Percentiles rank a stretch among this genome's conserved stretches.
Evolutionary conservation across 1,140 invertebrate species (phyloP).

Genomic region (Asbolus verrucosus): DNA sequence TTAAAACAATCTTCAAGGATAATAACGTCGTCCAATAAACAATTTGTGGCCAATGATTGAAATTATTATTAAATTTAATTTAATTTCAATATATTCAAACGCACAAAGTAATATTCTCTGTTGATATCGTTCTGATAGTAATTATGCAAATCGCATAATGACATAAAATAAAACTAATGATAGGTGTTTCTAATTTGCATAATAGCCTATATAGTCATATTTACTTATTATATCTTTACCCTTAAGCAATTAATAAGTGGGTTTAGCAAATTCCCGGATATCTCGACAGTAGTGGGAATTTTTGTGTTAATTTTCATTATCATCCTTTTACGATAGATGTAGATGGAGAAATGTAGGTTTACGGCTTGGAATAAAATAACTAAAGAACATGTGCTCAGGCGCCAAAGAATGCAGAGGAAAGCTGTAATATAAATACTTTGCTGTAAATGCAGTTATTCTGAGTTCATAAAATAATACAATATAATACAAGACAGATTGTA

Average conservation of each 20-base stretch:
- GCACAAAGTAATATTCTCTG: neutral
- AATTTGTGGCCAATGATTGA: too few species aligned
- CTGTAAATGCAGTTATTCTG: too few species aligned
- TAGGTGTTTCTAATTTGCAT: conserved; percentile 16
- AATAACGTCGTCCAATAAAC: too few species aligned
- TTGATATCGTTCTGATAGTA: conserved; percentile 7
- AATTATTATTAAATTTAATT: too few species aligned
- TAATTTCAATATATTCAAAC: neutral
- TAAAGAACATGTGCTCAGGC: neutral
- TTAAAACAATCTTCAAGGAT: too few species aligned
- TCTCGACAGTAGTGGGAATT: neutral
- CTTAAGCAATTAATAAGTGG: conserved; percentile 21
- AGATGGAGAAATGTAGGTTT: conserved; percentile 29
- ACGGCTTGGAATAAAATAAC: neutral
- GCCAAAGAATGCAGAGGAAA: conserved; percentile 1
- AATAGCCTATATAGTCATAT: conserved; percentile 5
- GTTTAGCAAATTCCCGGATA: conserved; percentile 23
- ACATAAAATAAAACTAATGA: conserved; percentile 20
- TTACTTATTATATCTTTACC: too few species aligned
- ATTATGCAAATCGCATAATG: conserved; percentile 20
- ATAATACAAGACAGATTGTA: too few species aligned
- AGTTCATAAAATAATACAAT: too few species aligned
- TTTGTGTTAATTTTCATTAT: conserved; percentile 22
- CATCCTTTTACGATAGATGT: too few species aligned
- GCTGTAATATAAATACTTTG: too few species aligned